Evolutionary conservation across 1,140 invertebrate genomes (phyloP), one percentile per base, ranked within the genome.

Genomic region (Scaptomyza pallida): DNA sequence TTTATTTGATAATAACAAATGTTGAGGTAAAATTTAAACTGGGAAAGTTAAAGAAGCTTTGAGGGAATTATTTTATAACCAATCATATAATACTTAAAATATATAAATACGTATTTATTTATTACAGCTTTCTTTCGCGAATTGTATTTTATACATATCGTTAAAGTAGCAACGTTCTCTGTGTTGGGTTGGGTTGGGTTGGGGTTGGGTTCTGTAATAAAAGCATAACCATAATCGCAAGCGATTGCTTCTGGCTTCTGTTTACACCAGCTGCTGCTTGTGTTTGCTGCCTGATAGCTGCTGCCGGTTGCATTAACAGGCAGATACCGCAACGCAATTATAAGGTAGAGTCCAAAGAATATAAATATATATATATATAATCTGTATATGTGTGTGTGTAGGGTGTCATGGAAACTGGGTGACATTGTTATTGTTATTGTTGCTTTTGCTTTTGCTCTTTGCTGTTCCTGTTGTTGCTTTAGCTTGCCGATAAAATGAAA

Each of bases 371-470:
- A 30, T 9, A 30, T 30, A 30, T 30, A 30, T 10, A n/a, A 30
- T 30, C 1, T 26, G 5, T 26, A 13, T n/a, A 10, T n/a, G n/a
- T n/a, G n/a, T n/a, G 30, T 5, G n/a, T 56, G 63, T 30, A 37
- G 62, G 67, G 64, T 86, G 82, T 62, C 74, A 77, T 88, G 81
- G 82, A 86, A 86, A 86, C 77, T 86, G 82, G 82, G 81, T 85
- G 81, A 86, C 78, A 72, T 74, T 74, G 73, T 75, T 56, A 52
- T 55, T 30, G 48, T 37, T 52, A 43, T 62, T 63, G 52, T 48
- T 43, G 48, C 26, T 62, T 15, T 41, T 48, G 17, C 16, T 33
- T 23, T 48, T 26, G 9, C n/a, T 51, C n/a, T n/a, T 37, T 37
- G 12, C n/a, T 13, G 19, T 21, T 47, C 12, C 30, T 52, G 50